phyloP scores from a whole-genome alignment of 2,888 invertebrate genomes.

The Galerucella nymphaeae region DNA sequence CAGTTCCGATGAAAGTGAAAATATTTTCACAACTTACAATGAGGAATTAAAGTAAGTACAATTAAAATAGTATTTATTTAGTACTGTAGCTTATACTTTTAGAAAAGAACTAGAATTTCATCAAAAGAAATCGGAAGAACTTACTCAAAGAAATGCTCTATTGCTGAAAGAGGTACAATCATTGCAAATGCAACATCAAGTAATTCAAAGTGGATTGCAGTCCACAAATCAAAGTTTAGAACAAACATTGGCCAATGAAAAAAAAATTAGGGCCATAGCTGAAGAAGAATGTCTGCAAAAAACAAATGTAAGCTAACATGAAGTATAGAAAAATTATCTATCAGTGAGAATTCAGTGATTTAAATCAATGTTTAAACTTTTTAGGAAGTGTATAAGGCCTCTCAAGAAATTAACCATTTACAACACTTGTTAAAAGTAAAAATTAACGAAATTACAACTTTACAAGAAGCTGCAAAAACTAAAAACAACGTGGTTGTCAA shows the following conservation, averaged over 20 bases:
- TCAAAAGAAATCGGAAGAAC: slow-evolving; percentile 63
- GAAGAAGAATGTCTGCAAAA: slow-evolving; percentile 64
- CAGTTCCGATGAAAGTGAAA: slow-evolving; percentile 47
- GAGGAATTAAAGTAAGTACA: slow-evolving; percentile 57
- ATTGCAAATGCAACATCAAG: slow-evolving; percentile 61
- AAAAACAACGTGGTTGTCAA: slow-evolving; percentile 64
- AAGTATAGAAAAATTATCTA: neutral
- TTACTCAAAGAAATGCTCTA: slow-evolving; percentile 66
- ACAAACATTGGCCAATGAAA: slow-evolving; percentile 62
- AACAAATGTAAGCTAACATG: slow-evolving; percentile 50
- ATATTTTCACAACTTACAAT: slow-evolving; percentile 54
- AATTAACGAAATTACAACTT: slow-evolving; percentile 61
- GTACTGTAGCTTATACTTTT: neutral
- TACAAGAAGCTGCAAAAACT: slow-evolving; percentile 63
- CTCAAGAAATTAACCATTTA: slow-evolving; percentile 64
- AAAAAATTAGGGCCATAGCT: slow-evolving; percentile 61
- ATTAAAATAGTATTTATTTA: slow-evolving; percentile 8
- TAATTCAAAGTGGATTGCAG: slow-evolving; percentile 63
- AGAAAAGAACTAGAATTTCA: slow-evolving; percentile 64
- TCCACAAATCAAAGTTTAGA: slow-evolving; percentile 60
- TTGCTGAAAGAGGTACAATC: slow-evolving; percentile 64
- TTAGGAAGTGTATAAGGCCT: slow-evolving; percentile 63
- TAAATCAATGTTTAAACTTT: slow-evolving; percentile 26
- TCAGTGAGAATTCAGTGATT: no score
- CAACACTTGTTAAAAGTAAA: slow-evolving; percentile 62